Evolutionary conservation across 2,888 invertebrate species (phyloP).

Genomic region (Lycaena phlaeas): DNA sequence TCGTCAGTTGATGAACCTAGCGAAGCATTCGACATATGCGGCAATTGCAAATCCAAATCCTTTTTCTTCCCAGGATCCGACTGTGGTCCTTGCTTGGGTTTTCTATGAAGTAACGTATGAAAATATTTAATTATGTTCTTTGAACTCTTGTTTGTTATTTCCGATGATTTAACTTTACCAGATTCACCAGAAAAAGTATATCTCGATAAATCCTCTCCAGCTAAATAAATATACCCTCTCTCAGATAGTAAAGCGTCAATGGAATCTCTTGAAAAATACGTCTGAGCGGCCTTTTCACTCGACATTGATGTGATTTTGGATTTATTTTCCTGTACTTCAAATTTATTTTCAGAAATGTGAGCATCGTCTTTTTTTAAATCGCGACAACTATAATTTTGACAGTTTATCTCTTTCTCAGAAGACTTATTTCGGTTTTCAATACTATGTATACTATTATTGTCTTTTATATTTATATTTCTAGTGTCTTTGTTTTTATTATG

Average conservation of each 20-base stretch:
- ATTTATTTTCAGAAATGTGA: slow-evolving; percentile 13
- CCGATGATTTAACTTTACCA: slow-evolving; percentile 24
- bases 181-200: slow-evolving; percentile 35
- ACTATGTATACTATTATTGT: slow-evolving; percentile 15
- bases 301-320: slow-evolving; percentile 26
- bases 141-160: slow-evolving; percentile 41
- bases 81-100: slow-evolving; percentile 30
- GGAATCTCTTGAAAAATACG: slow-evolving; percentile 48
- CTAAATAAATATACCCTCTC: slow-evolving; percentile 34
- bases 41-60: slow-evolving; percentile 42
- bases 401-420: slow-evolving; percentile 44
- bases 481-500: too few relatives aligned
- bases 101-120: slow-evolving; percentile 33
- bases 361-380: slow-evolving; percentile 21
- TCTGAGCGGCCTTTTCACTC: slow-evolving; percentile 45
- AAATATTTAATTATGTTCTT: slow-evolving; percentile 45
- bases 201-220: slow-evolving; percentile 40
- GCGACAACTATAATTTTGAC: slow-evolving; percentile 34
- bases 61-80: slow-evolving; percentile 45
- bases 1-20: slow-evolving; percentile 39
- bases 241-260: slow-evolving; percentile 53
- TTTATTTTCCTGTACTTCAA: slow-evolving; percentile 16
- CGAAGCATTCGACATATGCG: slow-evolving; percentile 46
- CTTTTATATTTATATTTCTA: too few relatives aligned
- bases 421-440: slow-evolving; percentile 18